Percentiles rank a stretch among this genome's conserved stretches.
Evolutionary conservation across 2,888 invertebrate species (phyloP).

Genomic region (Clitarchus hookeri): DNA sequence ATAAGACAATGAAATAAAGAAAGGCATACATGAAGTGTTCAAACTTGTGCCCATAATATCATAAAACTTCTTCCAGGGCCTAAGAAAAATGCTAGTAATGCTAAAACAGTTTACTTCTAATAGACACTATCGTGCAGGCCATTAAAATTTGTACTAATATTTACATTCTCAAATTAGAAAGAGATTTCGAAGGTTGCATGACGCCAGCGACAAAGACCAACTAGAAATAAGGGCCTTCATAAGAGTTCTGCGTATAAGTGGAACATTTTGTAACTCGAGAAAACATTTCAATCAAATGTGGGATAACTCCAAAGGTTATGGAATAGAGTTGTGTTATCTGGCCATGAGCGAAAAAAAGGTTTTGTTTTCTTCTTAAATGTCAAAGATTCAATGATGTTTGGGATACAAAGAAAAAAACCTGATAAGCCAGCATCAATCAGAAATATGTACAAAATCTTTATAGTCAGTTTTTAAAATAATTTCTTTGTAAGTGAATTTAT

Average conservation of each 20-base stretch:
- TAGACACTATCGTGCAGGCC: not conserved
- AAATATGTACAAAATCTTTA: not conserved
- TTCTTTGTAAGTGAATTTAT: not conserved
- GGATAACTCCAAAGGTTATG: not conserved
- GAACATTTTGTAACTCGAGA: not conserved
- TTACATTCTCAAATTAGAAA: not conserved
- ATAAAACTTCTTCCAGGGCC: constrained; percentile 16
- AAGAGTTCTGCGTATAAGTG: not conserved
- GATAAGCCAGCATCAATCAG: not conserved
- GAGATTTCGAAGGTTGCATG: not conserved
- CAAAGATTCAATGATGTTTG: not conserved
- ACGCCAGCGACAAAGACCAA: not conserved
- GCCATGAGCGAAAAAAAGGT: not conserved
- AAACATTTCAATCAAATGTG: not conserved
- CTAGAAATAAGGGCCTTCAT: not conserved
- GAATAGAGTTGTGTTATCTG: not conserved
- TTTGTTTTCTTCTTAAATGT: not conserved
- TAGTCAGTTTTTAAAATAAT: not conserved
- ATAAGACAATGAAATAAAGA: not conserved
- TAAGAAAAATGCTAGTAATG: not conserved
- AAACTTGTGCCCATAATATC: not conserved
- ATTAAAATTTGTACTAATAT: not conserved
- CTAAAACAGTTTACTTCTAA: not conserved
- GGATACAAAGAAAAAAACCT: not conserved
- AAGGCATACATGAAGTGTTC: not conserved